Conservation (phyloP, 2,113 vertebrate species). For the Ameiurus melas region DNA sequence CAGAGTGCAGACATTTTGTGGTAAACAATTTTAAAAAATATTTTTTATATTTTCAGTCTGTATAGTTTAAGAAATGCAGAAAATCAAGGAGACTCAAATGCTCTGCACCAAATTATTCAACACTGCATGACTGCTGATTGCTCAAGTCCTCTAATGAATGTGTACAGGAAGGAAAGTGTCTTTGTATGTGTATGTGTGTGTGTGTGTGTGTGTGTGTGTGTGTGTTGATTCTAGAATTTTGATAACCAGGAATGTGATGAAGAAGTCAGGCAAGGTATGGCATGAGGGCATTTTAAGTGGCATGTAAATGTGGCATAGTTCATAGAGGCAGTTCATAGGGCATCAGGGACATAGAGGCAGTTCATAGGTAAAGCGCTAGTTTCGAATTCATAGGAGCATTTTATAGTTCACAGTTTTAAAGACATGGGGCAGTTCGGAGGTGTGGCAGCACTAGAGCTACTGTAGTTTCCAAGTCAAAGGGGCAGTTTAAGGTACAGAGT, state of each 20-base stretch:
- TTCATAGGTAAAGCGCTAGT: neutral
- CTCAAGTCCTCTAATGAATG: neutral
- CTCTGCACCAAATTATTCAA: neutral
- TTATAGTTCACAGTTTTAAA: neutral
- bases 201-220: neutral
- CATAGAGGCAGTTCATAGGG: neutral
- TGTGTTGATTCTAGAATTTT: neutral
- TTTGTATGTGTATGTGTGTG: neutral
- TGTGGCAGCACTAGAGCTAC: too few species aligned
- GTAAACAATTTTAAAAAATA: too few species aligned
- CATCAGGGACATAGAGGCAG: neutral
- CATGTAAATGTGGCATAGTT: neutral
- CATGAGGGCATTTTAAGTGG: neutral
- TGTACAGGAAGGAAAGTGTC: neutral
- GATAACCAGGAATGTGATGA: neutral
- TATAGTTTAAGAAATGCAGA: neutral
- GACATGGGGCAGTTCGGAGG: neutral
- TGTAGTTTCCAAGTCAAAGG: neutral
- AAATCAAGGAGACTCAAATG: neutral
- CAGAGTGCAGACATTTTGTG: too few species aligned
- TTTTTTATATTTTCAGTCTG: neutral
- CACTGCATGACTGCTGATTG: neutral
- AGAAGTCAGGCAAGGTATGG: neutral
- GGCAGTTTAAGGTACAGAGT: neutral
- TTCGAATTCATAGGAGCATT: too few species aligned